Evolutionary conservation across 2,113 vertebrate genomes (phyloP), one percentile per base, ranked within the genome.

Genomic region (Thinocorus orbignyianus): DNA sequence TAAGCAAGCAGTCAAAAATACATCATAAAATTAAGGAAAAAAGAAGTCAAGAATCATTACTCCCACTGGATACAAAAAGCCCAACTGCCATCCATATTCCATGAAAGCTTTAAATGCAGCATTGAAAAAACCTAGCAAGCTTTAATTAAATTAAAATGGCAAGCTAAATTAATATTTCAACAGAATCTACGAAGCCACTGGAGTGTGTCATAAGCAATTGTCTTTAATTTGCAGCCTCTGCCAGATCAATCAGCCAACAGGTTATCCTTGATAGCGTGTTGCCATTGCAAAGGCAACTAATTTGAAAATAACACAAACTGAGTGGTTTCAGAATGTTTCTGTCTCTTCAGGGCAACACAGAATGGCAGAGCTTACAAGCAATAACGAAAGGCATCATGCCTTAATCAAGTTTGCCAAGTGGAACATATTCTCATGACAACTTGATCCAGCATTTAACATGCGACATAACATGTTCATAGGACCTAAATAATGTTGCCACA

Each of bases 131-230:
- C 11, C 42, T 30, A 19, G 31, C 8, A 24, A 44, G 52, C 88
- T 71, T 95, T 93, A 96, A 96, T 97, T 93, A 95, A 96, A 97
- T 96, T 93, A 92, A 94, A 97, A 96, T 91, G 72, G 84, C 93
- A 94, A 86, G 74, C 95, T 97, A 93, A 97, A 97, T 95, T 96
- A 97, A 83, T 94, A 95, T 92, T 94, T 97, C 97, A 95, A 86
- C 85, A 84, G 81, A 74, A 95, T 66, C 88, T 81, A 81, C 15
- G 2, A 94, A 95, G 77, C 87, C 90, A 94, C 57, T 81, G 93
- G 58, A 96, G 90, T 79, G 65, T 89, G 95, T 83, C 81, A 95
- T 89, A 86, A 97, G 88, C 94, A 93, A 93, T 70, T 95, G 94
- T 88, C 96, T 96, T 86, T 96, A 94, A 97, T 94, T 95, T 87